Evolutionary conservation across 1,140 invertebrate species (phyloP).

Genomic region (Belonocnema kinseyi): DNA sequence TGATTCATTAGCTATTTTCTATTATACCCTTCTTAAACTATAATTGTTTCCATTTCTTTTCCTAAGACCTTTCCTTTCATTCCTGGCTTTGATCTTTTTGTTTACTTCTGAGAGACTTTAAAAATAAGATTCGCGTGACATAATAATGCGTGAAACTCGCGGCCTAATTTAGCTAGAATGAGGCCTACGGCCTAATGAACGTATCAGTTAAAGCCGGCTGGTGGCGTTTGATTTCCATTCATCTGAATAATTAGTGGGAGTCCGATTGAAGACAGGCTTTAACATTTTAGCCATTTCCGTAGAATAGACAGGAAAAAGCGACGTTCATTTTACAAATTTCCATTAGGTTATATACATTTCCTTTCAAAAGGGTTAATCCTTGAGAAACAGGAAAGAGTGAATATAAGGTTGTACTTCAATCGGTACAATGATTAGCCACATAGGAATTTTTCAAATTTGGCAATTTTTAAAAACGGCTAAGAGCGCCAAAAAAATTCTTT

Average conservation of each 20-base stretch:
- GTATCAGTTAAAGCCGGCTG: conserved; percentile 46
- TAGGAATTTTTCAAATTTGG: too few species aligned
- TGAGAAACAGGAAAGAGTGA: too few species aligned
- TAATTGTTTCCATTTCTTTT: neutral
- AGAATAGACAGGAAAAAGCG: neutral
- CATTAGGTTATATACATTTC: neutral
- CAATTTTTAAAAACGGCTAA: too few species aligned
- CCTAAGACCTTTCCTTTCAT: neutral
- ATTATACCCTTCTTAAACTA: neutral
- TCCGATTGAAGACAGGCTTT: conserved; percentile 39
- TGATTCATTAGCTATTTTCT: neutral
- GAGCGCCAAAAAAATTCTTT: too few species aligned
- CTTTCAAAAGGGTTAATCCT: too few species aligned
- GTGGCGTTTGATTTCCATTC: conserved; percentile 55
- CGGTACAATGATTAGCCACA: too few species aligned
- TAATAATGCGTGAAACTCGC: conserved; percentile 19
- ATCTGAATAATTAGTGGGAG: conserved; percentile 57
- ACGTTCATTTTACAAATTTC: conserved; percentile 1
- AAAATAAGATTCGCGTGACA: conserved; percentile 18
- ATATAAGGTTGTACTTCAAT: too few species aligned
- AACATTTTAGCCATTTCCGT: conserved; percentile 36
- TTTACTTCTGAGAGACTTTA: neutral
- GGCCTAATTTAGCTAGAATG: conserved; percentile 50
- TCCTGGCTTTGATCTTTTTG: neutral
- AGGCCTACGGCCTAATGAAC: conserved; percentile 49